Base-by-base conservation (phyloP, 2,797 vertebrate species). In the Poeciliopsis gracilis region DNA sequence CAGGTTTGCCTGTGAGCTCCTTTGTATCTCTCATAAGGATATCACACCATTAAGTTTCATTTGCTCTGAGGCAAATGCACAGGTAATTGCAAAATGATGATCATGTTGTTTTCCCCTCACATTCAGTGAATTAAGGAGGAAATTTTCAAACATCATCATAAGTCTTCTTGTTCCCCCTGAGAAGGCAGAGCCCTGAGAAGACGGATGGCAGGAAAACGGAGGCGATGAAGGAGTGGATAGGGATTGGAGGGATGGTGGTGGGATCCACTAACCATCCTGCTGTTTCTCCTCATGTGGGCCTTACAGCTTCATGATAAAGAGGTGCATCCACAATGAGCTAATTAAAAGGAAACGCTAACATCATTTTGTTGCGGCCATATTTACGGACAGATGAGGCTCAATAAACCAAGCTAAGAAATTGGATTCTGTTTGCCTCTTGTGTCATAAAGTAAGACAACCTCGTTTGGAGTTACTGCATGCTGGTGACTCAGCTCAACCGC, bases 71-170 rank as follows among this genome's bases (percentile, higher is more conserved):
- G 57, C 79, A 53, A 76, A 46, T 57, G 36, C 2, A 8, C 77
- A 79, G 71, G 76, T 84, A 83, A 88, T 84, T 82, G 75, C 72
- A 82, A 82, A 78, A 81, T 85, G 38, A 82, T 84, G 69, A 82
- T 72, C 72, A 72, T 73, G 75, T 69, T 86, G 63, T 80, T 78
- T 86, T 46, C 53, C 55, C 49, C 33, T 55, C 3, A 9, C 63
- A 82, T 84, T 38, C 78, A 76, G 43, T 81, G 77, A 55, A 85
- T 84, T 75, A 77, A 51, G 61, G 59, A 46, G 47, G 61, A 76
- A n/a, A 80, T 74, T 77, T 28, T 63, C 3, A 0, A 63, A 74
- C 47, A 82, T 69, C 76, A 84, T 79, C 61, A 79, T 79, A 75
- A 69, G 78, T 79, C 49, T 59, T 76, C 59, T 73, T 45, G 73